Evolutionary conservation across 64 coral and sea anemone species (phyloP).

Genomic region (Orbicella faveolata): DNA sequence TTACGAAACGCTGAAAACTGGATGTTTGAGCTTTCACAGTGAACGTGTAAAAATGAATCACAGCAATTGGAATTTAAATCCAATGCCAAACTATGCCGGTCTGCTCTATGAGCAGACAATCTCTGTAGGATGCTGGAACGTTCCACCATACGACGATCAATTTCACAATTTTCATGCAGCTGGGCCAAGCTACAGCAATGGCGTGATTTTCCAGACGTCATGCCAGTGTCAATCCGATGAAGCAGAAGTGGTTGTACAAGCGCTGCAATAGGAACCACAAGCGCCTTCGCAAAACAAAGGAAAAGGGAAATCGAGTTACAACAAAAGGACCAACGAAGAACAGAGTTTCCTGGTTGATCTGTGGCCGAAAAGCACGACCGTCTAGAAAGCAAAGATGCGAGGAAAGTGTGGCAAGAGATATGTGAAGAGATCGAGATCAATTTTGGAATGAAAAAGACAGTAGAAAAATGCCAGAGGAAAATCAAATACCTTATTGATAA

Average conservation of each 20-base stretch:
- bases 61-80: conserved; percentile 13
- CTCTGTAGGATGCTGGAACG: not conserved
- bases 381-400: conserved; percentile 9
- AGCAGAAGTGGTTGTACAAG: not conserved
- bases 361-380: not conserved
- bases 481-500: conserved; percentile 24
- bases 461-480: conserved; percentile 14
- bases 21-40: not conserved
- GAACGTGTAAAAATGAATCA: not conserved
- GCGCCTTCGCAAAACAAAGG: not conserved
- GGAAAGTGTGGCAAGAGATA: not conserved
- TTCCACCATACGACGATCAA: not conserved
- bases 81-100: not conserved
- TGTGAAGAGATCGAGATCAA: not conserved
- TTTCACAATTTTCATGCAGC: not conserved
- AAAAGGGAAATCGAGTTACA: conserved; percentile 3
- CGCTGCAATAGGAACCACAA: not conserved
- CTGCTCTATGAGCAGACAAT: not conserved
- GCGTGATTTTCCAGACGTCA: not conserved
- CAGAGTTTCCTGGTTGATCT: too few species aligned
- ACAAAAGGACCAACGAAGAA: not conserved
- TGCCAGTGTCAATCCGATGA: not conserved
- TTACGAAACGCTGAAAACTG: not conserved
- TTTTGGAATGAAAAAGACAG: not conserved
- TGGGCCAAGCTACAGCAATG: not conserved